These are phyloP conservation scores for Melipona quadrifasciata DNA, from an alignment of 1,140 invertebrate genomes.

Conservation along the genomic window DNA sequence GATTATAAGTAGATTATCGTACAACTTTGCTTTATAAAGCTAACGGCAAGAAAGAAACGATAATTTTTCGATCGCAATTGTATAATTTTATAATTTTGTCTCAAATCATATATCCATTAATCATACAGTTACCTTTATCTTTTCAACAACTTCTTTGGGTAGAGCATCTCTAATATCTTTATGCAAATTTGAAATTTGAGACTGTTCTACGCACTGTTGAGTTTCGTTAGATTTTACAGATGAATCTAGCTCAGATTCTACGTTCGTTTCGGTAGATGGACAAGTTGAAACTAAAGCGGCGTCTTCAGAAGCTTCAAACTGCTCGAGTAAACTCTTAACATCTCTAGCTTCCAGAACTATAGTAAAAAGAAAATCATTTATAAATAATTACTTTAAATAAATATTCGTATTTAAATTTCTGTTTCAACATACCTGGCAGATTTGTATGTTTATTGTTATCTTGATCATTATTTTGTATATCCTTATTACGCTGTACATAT, in stretches of 20 bases:
- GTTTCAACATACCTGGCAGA: constrained; percentile 60
- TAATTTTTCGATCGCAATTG: not conserved
- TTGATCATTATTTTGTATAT: constrained; percentile 55
- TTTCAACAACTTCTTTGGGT: constrained; percentile 81
- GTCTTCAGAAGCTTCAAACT: constrained; percentile 82
- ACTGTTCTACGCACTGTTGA: constrained; percentile 36
- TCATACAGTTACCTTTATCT: constrained; percentile 78
- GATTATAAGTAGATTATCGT: not conserved
- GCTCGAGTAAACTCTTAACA: constrained; percentile 81
- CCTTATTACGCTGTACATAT: not conserved
- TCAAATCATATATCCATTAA: not conserved
- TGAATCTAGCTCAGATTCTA: not conserved
- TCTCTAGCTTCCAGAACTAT: constrained; percentile 82
- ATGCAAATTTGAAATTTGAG: constrained; percentile 64
- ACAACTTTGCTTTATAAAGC: not conserved
- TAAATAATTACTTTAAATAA: constrained; percentile 3
- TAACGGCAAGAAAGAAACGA: not conserved
- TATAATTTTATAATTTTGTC: not conserved
- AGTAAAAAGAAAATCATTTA: constrained; percentile 40
- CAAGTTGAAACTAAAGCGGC: constrained; percentile 26
- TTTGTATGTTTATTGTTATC: constrained; percentile 67
- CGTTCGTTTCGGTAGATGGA: not conserved
- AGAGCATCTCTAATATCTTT: constrained; percentile 77
- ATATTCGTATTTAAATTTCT: not conserved
- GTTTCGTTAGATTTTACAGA: not conserved